These are phyloP conservation scores for Alentia gelatinosa DNA, from an alignment of 2,888 invertebrate species.

Conservation along the genomic window DNA sequence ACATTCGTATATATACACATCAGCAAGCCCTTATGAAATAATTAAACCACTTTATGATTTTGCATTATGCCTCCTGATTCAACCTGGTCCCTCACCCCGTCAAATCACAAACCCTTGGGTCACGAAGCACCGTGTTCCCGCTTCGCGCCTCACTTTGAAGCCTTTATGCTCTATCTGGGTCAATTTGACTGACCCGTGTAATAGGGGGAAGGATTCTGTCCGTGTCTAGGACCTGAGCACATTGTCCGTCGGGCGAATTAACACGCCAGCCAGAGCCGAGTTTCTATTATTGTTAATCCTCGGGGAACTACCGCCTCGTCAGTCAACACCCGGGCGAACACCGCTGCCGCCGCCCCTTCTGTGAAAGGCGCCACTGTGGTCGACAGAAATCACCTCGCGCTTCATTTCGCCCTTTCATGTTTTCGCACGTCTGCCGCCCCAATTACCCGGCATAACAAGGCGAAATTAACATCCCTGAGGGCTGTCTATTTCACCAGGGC, in stretches of 20 bases:
- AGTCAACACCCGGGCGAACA: background rate
- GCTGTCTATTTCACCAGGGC: background rate
- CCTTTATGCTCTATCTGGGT: background rate
- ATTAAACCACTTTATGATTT: too few relatives aligned
- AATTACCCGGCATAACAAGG: background rate
- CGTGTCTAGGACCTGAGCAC: background rate
- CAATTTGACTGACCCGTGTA: background rate
- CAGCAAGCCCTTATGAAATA: too few relatives aligned
- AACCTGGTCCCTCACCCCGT: too few relatives aligned
- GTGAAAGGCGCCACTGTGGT: background rate
- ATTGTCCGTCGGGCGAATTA: background rate
- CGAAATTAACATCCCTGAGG: constrained; percentile 14
- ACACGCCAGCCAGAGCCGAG: background rate
- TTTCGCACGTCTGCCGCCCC: background rate
- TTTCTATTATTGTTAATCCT: background rate
- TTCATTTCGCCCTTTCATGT: constrained; percentile 19
- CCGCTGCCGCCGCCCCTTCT: background rate
- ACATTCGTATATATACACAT: too few relatives aligned
- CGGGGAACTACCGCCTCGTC: background rate
- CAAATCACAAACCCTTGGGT: too few relatives aligned
- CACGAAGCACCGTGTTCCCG: too few relatives aligned
- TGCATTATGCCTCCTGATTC: too few relatives aligned
- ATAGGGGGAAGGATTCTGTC: background rate
- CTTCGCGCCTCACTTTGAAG: constrained; percentile 1
- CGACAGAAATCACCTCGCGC: background rate